Conservation (phyloP, 1,140 invertebrate species). For the Trissolcus basalis region DNA sequence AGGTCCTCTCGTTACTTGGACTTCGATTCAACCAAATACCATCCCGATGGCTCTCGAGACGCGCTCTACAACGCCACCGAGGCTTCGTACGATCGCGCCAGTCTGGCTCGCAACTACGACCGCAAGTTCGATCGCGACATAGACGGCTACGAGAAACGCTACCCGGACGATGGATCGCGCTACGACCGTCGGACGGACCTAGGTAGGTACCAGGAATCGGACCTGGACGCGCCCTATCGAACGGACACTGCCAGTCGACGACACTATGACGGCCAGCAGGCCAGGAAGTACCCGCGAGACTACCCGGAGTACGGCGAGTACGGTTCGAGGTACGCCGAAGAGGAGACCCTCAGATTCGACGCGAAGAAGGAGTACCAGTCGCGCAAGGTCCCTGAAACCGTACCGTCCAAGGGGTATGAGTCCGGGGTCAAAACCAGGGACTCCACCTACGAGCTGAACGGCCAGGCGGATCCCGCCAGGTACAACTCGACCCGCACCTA, state of each 20-base stretch:
- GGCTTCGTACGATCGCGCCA: conserved; percentile 45
- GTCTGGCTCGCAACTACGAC: conserved; percentile 63
- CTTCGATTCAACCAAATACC: conserved; percentile 60
- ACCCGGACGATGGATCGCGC: conserved; percentile 67
- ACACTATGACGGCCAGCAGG: conserved; percentile 64
- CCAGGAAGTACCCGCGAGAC: conserved; percentile 70
- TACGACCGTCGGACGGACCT: conserved; percentile 62
- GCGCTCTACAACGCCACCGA: conserved; percentile 55
- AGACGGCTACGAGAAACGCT: conserved; percentile 70
- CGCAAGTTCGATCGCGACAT: conserved; percentile 67
- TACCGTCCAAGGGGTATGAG: conserved; percentile 69
- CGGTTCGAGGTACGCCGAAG: conserved; percentile 68
- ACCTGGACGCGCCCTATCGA: conserved; percentile 70
- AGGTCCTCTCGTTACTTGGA: conserved; percentile 75
- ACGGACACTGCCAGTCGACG: conserved; percentile 62
- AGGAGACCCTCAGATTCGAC: conserved; percentile 72
- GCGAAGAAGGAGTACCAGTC: conserved; percentile 66
- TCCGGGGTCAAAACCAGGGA: conserved; percentile 73
- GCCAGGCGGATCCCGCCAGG: conserved; percentile 50
- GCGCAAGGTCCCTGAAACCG: conserved; percentile 58
- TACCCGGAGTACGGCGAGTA: conserved; percentile 70
- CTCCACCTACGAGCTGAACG: conserved; percentile 67
- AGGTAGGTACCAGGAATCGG: conserved; percentile 71
- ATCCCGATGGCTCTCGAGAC: conserved; percentile 22
- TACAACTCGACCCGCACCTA: conserved; percentile 68